Base-by-base conservation (phyloP, 1,140 invertebrate genomes). In the Meteorus sp. region DNA sequence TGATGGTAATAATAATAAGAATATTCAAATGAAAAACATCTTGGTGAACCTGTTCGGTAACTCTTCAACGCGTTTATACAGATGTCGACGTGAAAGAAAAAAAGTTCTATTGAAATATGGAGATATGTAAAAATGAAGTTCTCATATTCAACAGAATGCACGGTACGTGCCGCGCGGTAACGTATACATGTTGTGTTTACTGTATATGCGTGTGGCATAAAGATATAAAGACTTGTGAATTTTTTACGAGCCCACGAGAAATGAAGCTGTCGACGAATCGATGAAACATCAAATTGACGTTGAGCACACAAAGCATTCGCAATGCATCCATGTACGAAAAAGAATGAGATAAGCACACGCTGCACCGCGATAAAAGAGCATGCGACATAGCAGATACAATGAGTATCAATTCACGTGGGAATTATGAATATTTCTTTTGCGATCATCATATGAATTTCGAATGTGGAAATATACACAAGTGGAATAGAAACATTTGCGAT, bases 191-290 rank as follows among this genome's bases (percentile, higher is more conserved):
- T n/a, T n/a, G n/a, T n/a, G n/a, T n/a, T n/a, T n/a, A n/a, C n/a
- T n/a, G 29, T 25, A 27, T 27, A 15, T 17, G 50, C 54, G 60
- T 61, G 48, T 53, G 51, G 57, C 19, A 39, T 8, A 9, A n/a
- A n/a, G 27, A 50, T 41, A 56, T 60, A 57, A 63, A 56, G 33
- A 52, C 9, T 8, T 29, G 5, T 7, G 50, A 45, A 51, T 45
- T 59, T 56, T 50, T 59, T 56, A 62, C 17, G 41, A 43, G 23
- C 23, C 45, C 43, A 51, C 44, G 33, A 52, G 35, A 47, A 60
- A 60, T 63, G 54, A 60, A 60, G 56, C 53, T 60, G 57, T 63
- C 57, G 44, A 41, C 57, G 37, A 33, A 45, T 63, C 57, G 53
- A 60, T 60, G 59, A 54, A 56, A 59, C 48, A 62, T 59, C 43